A percentile compares a stretch with the other conserved stretches of the same genome.
Evolutionary conservation across 2,113 vertebrate genomes (phyloP).

Genomic region (Mus pahari): DNA sequence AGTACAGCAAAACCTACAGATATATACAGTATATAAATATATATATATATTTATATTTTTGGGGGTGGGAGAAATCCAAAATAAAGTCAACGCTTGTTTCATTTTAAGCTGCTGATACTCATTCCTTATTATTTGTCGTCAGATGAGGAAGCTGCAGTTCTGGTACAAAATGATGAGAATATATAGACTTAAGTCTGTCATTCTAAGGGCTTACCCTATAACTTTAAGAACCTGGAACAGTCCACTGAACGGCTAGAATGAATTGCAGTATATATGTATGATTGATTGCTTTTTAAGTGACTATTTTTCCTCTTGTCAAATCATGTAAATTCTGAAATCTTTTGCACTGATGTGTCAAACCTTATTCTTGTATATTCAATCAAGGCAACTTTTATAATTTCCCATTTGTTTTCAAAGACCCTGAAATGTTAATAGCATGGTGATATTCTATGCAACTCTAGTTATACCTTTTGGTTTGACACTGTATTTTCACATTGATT

Average conservation of each 20-base stretch:
- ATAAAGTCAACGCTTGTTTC: constrained; percentile 86
- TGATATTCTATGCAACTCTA: constrained; percentile 99
- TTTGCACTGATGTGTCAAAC: constrained; percentile 98
- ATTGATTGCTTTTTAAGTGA: constrained; percentile 91
- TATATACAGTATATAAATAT: constrained; percentile 89
- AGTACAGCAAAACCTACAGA: constrained; percentile 88
- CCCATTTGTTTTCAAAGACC: constrained; percentile 84
- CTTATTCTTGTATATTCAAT: constrained; percentile 90
- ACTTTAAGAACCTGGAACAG: constrained; percentile 83
- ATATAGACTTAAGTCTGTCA: constrained; percentile 81
- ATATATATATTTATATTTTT: constrained; percentile 89
- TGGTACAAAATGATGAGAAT: constrained; percentile 80
- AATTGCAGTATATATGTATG: constrained; percentile 85
- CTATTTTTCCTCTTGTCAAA: constrained; percentile 86
- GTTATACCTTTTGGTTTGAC: constrained; percentile 92
- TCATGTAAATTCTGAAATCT: constrained; percentile 93
- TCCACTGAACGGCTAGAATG: constrained; percentile 75
- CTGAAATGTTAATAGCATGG: constrained; percentile 93
- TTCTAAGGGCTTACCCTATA: constrained; percentile 87
- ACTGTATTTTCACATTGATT: constrained; percentile 89
- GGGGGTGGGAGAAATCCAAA: constrained; percentile 86
- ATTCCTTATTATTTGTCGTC: constrained; percentile 88
- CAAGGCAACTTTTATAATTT: constrained; percentile 93
- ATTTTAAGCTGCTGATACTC: constrained; percentile 89
- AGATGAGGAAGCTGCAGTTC: constrained; percentile 83